Evolutionary conservation across 2,113 vertebrate species (phyloP).

Genomic region (Pampusana beccarii): DNA sequence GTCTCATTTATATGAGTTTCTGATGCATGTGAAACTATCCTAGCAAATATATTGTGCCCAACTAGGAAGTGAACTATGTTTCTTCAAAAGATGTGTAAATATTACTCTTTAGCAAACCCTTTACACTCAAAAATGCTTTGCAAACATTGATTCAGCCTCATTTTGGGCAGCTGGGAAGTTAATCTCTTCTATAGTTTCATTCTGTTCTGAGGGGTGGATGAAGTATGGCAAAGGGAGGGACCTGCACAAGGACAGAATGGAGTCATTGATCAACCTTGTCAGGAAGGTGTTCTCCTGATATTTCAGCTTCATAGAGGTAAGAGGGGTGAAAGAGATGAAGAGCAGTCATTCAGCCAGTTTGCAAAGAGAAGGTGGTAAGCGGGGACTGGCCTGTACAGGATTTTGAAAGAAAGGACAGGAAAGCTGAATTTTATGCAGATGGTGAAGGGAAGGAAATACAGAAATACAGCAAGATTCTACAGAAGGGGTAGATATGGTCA

Average conservation of each 20-base stretch:
- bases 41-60: not conserved
- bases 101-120: conserved; percentile 21
- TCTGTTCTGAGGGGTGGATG: conserved; percentile 70
- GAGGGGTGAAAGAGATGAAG: conserved; percentile 63
- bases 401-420: conserved; percentile 4
- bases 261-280: conserved; percentile 69
- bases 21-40: conserved; percentile 18
- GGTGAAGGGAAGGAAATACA: conserved; percentile 8
- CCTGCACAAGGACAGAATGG: conserved; percentile 68
- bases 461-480: rapidly evolving
- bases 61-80: conserved; percentile 9
- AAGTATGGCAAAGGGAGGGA: conserved; percentile 68
- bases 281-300: conserved; percentile 66
- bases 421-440: not conserved
- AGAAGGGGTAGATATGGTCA: not conserved
- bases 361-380: conserved; percentile 1
- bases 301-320: conserved; percentile 70
- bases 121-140: conserved; percentile 48
- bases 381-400: conserved; percentile 20
- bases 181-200: conserved; percentile 71
- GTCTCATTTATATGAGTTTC: not conserved
- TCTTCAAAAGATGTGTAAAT: conserved; percentile 17
- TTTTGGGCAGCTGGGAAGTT: conserved; percentile 59
- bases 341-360: conserved; percentile 34
- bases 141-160: conserved; percentile 47